A percentile compares a stretch with the other conserved stretches of the same genome.
These are phyloP conservation scores for Nasonia oneida DNA, from an alignment of 2,888 invertebrate genomes.

Conservation along the genomic window DNA sequence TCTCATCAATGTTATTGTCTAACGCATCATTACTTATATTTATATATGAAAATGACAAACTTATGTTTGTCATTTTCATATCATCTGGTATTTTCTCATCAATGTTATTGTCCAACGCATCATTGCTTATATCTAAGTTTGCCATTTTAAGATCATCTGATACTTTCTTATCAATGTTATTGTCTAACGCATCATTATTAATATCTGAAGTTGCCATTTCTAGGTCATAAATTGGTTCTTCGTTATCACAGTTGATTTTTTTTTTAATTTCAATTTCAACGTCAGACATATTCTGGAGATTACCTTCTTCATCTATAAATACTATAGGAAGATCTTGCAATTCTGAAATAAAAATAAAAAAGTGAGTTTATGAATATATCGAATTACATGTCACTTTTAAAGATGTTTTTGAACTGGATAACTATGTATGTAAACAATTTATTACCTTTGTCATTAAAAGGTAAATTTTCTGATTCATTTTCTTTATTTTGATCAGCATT, in stretches of 20 bases:
- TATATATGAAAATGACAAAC: no score
- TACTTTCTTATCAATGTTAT: no score
- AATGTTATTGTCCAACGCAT: no score
- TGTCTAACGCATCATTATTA: background rate
- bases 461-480: background rate
- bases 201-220: background rate
- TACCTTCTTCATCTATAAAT: background rate
- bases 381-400: no score
- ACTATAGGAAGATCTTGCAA: background rate
- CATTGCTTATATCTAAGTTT: no score
- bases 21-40: no score
- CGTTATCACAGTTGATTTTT: background rate
- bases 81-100: no score
- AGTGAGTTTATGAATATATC: background rate
- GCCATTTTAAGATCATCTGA: no score
- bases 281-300: background rate
- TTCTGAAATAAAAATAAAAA: background rate
- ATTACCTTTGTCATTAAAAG: background rate
- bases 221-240: background rate
- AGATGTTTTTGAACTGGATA: background rate
- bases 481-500: constrained; percentile 2
- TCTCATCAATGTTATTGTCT: no score
- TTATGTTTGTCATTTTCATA: no score
- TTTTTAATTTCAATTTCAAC: background rate
- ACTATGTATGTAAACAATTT: background rate